Base-by-base conservation (phyloP, 2,888 invertebrate genomes). In the Ferrisia virgata region DNA sequence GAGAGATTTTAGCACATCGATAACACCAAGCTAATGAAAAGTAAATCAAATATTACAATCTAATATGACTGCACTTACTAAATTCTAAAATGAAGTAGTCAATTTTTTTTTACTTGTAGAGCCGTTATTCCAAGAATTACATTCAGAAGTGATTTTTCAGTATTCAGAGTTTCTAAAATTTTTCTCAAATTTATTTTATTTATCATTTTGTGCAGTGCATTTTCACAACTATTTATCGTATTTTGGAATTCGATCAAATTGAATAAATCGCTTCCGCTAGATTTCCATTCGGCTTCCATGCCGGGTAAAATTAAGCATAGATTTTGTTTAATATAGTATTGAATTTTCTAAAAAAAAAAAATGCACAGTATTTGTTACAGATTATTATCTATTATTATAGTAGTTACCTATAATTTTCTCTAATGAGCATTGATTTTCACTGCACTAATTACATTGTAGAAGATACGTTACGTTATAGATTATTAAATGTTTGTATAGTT, bases 91-190 rank as follows among this genome's bases (percentile, higher is more conserved):
- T 3, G 22, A 18, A 22, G 4, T 58, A 25, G 11, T 58, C 22
- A n/a, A n/a, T n/a, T n/a, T 69, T 69, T 69, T 33, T 72, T 72
- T 79, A 84, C 84, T 40, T 84, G 84, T 64, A 84, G 40, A 39
- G 79, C 58, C 6, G 84, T 79, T 6, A 84, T 39, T 22, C 79
- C 84, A 31, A 84, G 31, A n/a, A 79, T 47, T 15, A 79, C 31
- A 69, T 69, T 79, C 18, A 79, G 36, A 6, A 40, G 13, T 15
- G 79, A 69, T 39, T 79, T 79, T 58, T 79, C 79, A 11, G 33
- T 25, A n/a, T 31, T 43, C 25, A 79, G 13, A 1, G 53, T 53
- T 28, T 18, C 18, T 15, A 84, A n/a, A 31, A 79, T 84, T 25
- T 47, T 28, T 25, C n/a, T 84, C 40, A 84, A 84, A 40, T 79